Evolutionary conservation across 2,797 vertebrate genomes (phyloP).

Genomic region (Manis javanica): DNA sequence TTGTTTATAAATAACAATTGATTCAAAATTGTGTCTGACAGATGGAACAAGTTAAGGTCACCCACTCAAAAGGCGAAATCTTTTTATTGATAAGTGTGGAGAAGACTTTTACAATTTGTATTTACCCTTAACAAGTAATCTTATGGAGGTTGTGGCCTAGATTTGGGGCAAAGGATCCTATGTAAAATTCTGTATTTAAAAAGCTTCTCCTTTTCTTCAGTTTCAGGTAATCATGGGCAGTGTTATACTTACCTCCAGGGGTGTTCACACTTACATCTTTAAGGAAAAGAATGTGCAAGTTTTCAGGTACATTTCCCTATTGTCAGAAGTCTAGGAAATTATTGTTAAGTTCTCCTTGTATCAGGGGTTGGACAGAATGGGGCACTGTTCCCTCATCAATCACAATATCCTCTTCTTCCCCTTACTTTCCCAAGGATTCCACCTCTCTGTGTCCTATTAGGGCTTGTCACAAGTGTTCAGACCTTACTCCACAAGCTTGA

Average conservation of each 20-base stretch:
- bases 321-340: neutral
- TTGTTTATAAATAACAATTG: neutral
- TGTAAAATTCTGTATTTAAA: neutral
- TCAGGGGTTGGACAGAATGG: neutral
- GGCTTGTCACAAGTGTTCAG: neutral
- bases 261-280: neutral
- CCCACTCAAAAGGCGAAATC: neutral
- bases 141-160: fast-evolving
- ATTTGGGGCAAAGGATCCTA: neutral
- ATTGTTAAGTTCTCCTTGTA: neutral
- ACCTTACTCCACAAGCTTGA: fast-evolving
- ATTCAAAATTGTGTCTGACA: too few relatives aligned
- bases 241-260: too few relatives aligned
- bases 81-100: neutral
- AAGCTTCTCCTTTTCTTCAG: neutral
- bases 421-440: fast-evolving
- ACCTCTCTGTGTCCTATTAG: neutral
- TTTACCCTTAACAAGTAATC: fast-evolving
- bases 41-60: neutral
- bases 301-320: neutral
- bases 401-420: fast-evolving
- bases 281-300: neutral
- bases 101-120: neutral
- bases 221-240: too few relatives aligned
- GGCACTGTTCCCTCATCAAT: neutral